These are phyloP conservation scores for Acanthosoma haemorrhoidale DNA, from an alignment of 2,888 invertebrate genomes.

Conservation along the genomic window DNA sequence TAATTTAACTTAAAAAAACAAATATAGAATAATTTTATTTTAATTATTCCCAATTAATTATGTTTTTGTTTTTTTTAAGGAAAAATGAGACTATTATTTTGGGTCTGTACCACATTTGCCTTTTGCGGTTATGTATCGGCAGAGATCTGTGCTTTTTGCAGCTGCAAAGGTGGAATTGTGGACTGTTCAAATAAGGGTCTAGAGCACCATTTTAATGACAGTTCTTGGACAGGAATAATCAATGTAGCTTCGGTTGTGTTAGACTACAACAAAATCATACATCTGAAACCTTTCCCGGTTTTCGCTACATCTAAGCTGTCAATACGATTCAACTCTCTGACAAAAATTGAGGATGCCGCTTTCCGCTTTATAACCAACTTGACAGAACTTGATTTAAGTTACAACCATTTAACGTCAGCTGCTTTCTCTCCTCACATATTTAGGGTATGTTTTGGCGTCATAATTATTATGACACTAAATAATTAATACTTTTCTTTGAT, in stretches of 20 bases:
- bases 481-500: too few relatives aligned
- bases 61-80: background rate
- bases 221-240: constrained; percentile 51
- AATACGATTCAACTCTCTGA: constrained; percentile 60
- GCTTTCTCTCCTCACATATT: constrained; percentile 60
- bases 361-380: constrained; percentile 61
- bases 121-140: background rate
- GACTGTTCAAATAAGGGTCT: constrained; percentile 54
- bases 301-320: constrained; percentile 52
- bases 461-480: too few relatives aligned
- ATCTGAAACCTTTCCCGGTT: constrained; percentile 53
- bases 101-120: background rate
- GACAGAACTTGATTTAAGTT: constrained; percentile 60
- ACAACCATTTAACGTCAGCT: constrained; percentile 60
- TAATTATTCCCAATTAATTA: background rate
- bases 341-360: constrained; percentile 54
- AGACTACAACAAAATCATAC: constrained; percentile 50
- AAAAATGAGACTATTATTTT: background rate
- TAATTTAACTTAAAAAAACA: too few relatives aligned
- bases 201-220: constrained; percentile 50
- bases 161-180: constrained; percentile 47
- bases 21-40: too few relatives aligned
- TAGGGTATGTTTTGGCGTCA: constrained; percentile 55
- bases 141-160: constrained; percentile 45
- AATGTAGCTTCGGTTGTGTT: constrained; percentile 43